A percentile compares a stretch with the other conserved stretches of the same genome.
These are phyloP conservation scores for Aurelia sp. DNA, from an alignment of 30 jellyfish, hydroid and myxozoan species.

Conservation along the genomic window DNA sequence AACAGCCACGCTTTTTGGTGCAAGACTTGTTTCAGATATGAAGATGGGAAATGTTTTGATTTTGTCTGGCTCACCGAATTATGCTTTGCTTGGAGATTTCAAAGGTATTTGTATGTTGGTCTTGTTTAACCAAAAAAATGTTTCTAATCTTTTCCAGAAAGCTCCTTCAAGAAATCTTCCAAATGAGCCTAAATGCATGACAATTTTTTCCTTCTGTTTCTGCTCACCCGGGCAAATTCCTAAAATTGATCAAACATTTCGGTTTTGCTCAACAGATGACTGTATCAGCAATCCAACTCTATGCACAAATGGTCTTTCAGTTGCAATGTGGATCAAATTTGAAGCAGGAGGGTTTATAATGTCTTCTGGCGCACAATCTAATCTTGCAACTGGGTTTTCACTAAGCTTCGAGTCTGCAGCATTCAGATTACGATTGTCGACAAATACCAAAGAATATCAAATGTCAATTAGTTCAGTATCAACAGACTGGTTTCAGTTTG, in stretches of 20 bases:
- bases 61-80: slow-evolving; percentile 53
- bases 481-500: slow-evolving; percentile 43
- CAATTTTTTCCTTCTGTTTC: no score
- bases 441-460: slow-evolving; percentile 38
- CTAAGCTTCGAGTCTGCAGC: slow-evolving; percentile 42
- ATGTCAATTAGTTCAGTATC: slow-evolving; percentile 36
- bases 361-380: slow-evolving; percentile 83
- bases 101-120: slow-evolving; percentile 22
- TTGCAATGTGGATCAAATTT: slow-evolving; percentile 69
- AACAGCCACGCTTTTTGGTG: slow-evolving; percentile 51
- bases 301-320: slow-evolving; percentile 58
- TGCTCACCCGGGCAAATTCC: no score
- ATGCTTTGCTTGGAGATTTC: slow-evolving; percentile 45
- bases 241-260: no score
- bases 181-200: no score
- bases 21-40: slow-evolving; percentile 46
- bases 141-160: no score
- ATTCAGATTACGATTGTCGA: slow-evolving; percentile 46
- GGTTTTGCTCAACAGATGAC: slow-evolving; percentile 21
- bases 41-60: slow-evolving; percentile 44
- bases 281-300: slow-evolving; percentile 79
- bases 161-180: no score
- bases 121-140: not conserved
- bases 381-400: slow-evolving; percentile 68
- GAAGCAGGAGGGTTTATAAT: slow-evolving; percentile 72